Conservation (phyloP, 2,113 vertebrate species). For the Guaruba guarouba region DNA sequence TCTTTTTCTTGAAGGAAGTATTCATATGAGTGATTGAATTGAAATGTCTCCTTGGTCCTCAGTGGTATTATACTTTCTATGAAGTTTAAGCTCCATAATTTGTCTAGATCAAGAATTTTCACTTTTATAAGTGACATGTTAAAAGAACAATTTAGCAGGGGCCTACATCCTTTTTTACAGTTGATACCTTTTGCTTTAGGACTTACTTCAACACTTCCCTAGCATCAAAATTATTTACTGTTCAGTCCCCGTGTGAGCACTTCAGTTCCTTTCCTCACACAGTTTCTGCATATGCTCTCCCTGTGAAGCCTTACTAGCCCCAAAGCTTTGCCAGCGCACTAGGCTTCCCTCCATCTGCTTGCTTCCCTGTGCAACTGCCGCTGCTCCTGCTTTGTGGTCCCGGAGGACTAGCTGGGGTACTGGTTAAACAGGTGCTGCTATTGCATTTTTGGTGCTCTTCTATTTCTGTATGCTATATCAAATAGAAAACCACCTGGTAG, state of each 20-base stretch:
- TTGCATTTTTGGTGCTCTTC: background rate
- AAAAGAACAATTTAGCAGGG: background rate
- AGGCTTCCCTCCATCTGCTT: background rate
- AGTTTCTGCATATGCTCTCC: background rate
- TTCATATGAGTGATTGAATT: background rate
- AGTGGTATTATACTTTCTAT: background rate
- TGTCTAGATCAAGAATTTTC: background rate
- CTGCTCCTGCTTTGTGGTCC: background rate
- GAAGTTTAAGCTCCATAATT: background rate
- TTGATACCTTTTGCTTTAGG: background rate
- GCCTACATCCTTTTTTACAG: background rate
- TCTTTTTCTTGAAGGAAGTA: background rate
- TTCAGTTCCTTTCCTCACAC: background rate
- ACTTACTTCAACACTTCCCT: background rate
- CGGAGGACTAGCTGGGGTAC: background rate
- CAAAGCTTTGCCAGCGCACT: background rate
- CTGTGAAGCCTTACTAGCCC: background rate
- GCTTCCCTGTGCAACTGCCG: background rate
- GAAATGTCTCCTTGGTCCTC: background rate
- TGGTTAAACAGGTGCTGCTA: background rate
- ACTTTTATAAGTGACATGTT: background rate
- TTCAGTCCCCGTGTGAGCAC: background rate
- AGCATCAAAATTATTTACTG: background rate
- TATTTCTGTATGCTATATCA: background rate
- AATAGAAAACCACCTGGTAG: background rate